Percentiles rank a stretch among this genome's conserved stretches.
phyloP scores from a whole-genome alignment of 1,140 invertebrate genomes.

The Cyclina sinensis region DNA sequence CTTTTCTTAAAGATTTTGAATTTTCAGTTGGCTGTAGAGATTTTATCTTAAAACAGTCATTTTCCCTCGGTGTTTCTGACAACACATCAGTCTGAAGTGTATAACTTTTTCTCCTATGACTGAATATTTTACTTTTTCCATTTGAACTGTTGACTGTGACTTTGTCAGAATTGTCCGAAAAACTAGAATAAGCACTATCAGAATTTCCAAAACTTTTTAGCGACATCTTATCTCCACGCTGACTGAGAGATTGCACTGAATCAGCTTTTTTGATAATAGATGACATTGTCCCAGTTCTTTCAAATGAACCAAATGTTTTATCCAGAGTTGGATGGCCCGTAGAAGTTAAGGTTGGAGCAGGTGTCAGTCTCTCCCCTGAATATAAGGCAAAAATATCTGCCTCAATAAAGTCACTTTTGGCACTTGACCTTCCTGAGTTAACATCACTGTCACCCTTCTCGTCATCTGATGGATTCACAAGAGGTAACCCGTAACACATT shows the following conservation, averaged over 20 bases:
- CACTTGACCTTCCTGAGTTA: conserved; percentile 71
- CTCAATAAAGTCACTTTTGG: conserved; percentile 55
- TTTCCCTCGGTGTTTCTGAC: conserved; percentile 32
- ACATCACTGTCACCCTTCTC: conserved; percentile 67
- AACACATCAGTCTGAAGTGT: conserved; percentile 38
- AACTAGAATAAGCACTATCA: conserved; percentile 81
- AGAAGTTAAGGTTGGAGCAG: background rate
- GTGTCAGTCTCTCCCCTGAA: background rate
- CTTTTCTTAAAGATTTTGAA: conserved; percentile 39
- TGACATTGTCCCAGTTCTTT: conserved; percentile 57
- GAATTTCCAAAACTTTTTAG: conserved; percentile 74
- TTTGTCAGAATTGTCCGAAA: conserved; percentile 78
- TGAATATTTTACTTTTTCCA: conserved; percentile 33
- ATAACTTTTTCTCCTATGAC: conserved; percentile 57
- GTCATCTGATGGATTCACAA: conserved; percentile 74
- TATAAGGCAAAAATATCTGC: background rate
- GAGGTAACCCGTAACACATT: conserved; percentile 78
- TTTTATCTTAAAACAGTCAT: conserved; percentile 21
- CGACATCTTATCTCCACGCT: conserved; percentile 64
- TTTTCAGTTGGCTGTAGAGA: conserved; percentile 52
- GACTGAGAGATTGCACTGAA: conserved; percentile 6
- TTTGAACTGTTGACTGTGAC: conserved; percentile 18
- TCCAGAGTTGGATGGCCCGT: background rate
- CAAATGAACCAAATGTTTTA: conserved; percentile 18
- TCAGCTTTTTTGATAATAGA: conserved; percentile 60